Conservation (phyloP, 2,797 vertebrate species). For the Diplodus puntazzo region DNA sequence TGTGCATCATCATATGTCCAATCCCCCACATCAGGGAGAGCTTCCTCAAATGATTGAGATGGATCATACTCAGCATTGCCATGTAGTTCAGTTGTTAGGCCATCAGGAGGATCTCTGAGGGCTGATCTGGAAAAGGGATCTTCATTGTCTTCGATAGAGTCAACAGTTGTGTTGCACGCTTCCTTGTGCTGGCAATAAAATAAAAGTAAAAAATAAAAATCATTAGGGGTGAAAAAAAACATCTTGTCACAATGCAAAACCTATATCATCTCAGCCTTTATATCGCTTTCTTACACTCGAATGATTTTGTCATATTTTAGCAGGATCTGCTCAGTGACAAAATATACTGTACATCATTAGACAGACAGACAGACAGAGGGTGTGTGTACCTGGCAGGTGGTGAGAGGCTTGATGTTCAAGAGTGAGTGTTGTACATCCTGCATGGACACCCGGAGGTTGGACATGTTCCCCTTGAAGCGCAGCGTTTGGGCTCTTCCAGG, state of each 20-base stretch:
- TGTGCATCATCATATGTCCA: slow-evolving; percentile 40
- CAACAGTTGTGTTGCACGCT: slow-evolving; percentile 1
- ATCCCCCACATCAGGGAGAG: background rate
- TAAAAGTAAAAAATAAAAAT: slow-evolving; percentile 21
- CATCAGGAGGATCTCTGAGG: slow-evolving; percentile 25
- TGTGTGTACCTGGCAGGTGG: too few species aligned
- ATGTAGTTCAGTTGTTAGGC: slow-evolving; percentile 26
- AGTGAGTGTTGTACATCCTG: too few species aligned
- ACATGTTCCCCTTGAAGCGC: too few species aligned
- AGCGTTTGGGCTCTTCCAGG: too few species aligned
- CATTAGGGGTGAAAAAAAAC: background rate
- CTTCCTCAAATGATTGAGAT: slow-evolving; percentile 22
- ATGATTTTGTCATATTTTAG: slow-evolving; percentile 2
- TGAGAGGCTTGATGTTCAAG: too few species aligned
- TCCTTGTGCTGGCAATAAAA: slow-evolving; percentile 26
- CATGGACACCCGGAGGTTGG: too few species aligned
- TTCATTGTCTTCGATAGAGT: slow-evolving; percentile 25
- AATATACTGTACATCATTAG: background rate
- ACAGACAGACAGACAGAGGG: background rate
- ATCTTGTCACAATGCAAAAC: slow-evolving; percentile 15
- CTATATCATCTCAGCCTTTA: background rate
- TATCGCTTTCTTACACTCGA: background rate
- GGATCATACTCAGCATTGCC: slow-evolving; percentile 31
- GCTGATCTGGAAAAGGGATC: slow-evolving; percentile 24
- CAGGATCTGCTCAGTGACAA: background rate